Evolutionary conservation across 1,140 invertebrate genomes (phyloP), one percentile per base, ranked within the genome.

Genomic region (Drosophila saltans): DNA sequence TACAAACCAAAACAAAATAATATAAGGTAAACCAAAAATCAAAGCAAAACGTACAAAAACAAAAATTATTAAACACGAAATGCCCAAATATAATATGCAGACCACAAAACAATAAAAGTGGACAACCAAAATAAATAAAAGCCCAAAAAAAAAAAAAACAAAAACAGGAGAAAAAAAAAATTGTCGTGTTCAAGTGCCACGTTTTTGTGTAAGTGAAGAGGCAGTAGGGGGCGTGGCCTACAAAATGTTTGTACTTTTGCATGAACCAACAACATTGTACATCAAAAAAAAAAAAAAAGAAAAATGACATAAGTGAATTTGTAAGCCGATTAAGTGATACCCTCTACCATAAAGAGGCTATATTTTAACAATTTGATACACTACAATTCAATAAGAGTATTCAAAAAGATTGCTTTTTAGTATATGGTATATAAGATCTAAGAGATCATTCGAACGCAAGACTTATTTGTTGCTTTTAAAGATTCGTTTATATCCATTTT

Each of bases 81-180:
- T 86, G 83, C 75, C 83, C 83, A 86, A 83, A 88, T 88, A 86
- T 80, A 86, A 80, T 83, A 78, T 83, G 73, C 80, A 83, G 83
- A 77, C 83, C 76, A 60, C 84, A 86, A 77, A 86, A 88, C 83
- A 86, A 86, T 73, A 88, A 86, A 80, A 75, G 83, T 80, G 80
- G 76, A 72, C 72, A 76, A 60, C 66, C 67, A 67, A 52, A 66
- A 75, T 66, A 48, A 69, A 69, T 66, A 68, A 24, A 45, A 63
- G 9, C 2, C 33, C 16, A 39, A 56, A 63, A 67, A 39, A 67
- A 67, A 45, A 36, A 66, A 21, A 45, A 9, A 33, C 10, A 66
- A 45, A 57, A 56, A 30, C 28, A 30, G 4, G 28, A 30, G 28
- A 45, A 72, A 52, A 36, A 40, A 60, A 24, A 40, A 43, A 58